Conservation (phyloP, 2,113 vertebrate species). For the Fregata magnificens region DNA sequence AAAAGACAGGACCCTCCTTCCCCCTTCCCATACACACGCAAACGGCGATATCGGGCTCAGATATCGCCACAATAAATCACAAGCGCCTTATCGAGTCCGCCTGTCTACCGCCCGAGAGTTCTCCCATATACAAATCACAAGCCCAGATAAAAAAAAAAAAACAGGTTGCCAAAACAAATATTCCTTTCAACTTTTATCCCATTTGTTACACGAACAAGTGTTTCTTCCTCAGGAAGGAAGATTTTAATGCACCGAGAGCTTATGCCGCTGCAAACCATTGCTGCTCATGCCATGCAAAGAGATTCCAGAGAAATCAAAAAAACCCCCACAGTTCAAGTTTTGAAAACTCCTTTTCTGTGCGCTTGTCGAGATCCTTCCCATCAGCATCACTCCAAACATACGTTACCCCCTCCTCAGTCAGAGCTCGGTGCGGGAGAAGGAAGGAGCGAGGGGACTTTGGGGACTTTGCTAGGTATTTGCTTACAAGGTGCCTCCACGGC, state of each 20-base stretch:
- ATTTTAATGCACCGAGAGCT: background rate
- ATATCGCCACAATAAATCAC: conserved; percentile 21
- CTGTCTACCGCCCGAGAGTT: conserved; percentile 1
- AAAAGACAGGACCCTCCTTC: background rate
- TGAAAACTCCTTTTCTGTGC: background rate
- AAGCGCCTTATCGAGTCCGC: background rate
- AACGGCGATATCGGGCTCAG: background rate
- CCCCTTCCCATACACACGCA: background rate
- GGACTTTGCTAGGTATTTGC: background rate
- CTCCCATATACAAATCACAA: conserved; percentile 42
- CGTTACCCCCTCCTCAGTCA: background rate
- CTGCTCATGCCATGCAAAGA: background rate
- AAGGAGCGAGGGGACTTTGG: background rate
- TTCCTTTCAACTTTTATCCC: conserved; percentile 24
- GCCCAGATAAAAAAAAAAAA: background rate
- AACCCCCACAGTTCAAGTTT: background rate
- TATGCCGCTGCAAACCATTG: background rate
- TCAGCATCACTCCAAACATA: background rate
- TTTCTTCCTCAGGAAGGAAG: background rate
- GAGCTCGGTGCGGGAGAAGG: background rate
- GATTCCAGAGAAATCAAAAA: background rate
- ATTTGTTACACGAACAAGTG: conserved; percentile 25
- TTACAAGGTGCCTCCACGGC: conserved; percentile 41
- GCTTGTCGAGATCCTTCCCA: background rate
- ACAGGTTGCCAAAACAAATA: conserved; percentile 47